Evolutionary conservation across 1,140 invertebrate species (phyloP), one percentile per base, ranked within the genome.

Genomic region (Macrobrachium rosenbergii): DNA sequence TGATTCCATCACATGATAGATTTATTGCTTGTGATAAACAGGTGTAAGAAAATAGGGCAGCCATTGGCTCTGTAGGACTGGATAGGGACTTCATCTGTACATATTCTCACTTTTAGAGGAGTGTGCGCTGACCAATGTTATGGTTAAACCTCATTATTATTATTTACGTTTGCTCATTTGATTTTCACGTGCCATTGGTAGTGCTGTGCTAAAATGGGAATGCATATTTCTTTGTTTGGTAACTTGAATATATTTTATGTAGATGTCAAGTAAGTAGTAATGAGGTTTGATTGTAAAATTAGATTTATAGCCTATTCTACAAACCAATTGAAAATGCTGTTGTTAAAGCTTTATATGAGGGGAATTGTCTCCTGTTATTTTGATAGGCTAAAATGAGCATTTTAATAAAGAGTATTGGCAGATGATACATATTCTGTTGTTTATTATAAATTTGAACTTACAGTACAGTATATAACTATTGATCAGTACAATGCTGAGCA

Each of bases 281-380:
- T 82, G 80, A 72, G 80, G 63, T 52, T 82, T 60, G 45, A 45
- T 28, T 82, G 80, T 64, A 69, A 63, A 69, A 64, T 82, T 67
- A 82, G 67, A 82, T n/a, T 69, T 19, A 14, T 82, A 82, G 80
- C 28, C 43, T 81, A 28, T 82, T 82, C 63, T 52, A 58, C 69
- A 64, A 82, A 82, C 69, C 63, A 69, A 72, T 82, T 43, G 21
- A 43, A 67, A 69, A 69, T 72, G 63, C 63, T 72, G 43, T 72
- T 82, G 80, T 82, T 82, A 43, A 82, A 82, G 67, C 80, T 82
- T 82, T 72, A 72, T 82, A 82, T 82, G 67, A 69, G 60, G 60
- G 60, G 58, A 43, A 28, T 19, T 43, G 78, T 80, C 78, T 63
- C 78, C 60, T 80, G 21, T 80, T 80, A 80, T 80, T 80, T 80